These are phyloP conservation scores for Apamea crenata DNA, from an alignment of 2,888 invertebrate genomes.

Conservation along the genomic window DNA sequence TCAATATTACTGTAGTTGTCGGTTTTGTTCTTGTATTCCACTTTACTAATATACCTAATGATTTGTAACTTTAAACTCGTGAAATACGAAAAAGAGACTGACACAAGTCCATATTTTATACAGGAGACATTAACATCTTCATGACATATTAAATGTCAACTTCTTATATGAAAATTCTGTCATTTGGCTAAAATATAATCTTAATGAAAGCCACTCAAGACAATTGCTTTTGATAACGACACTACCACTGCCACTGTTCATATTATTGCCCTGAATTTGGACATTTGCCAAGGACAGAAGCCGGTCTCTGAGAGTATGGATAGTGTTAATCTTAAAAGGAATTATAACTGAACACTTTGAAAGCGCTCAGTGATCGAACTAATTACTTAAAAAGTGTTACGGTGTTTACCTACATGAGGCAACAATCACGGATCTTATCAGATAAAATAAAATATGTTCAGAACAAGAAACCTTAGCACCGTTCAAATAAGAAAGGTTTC, in stretches of 20 bases:
- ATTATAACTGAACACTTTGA: neutral
- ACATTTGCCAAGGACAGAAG: conserved; percentile 14
- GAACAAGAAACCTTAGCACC: neutral
- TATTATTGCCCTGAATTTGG: neutral
- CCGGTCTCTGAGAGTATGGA: conserved; percentile 52
- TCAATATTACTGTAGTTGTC: too few species aligned
- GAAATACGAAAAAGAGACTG: too few species aligned
- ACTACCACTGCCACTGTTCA: neutral
- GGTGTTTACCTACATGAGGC: neutral
- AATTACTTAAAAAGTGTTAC: neutral
- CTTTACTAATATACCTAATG: neutral
- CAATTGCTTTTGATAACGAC: conserved; percentile 16
- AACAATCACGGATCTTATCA: neutral
- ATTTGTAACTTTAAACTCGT: neutral
- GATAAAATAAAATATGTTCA: neutral
- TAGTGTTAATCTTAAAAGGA: neutral
- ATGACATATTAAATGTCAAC: too few species aligned
- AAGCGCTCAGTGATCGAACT: neutral
- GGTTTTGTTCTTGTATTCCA: too few species aligned
- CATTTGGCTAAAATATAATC: neutral
- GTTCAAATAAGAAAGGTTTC: neutral
- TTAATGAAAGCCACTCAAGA: neutral
- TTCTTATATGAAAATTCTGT: neutral
- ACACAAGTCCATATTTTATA: neutral
- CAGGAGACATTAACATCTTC: neutral